Evolutionary conservation across 2,888 invertebrate species (phyloP).

Genomic region (Therioaphis trifolii): DNA sequence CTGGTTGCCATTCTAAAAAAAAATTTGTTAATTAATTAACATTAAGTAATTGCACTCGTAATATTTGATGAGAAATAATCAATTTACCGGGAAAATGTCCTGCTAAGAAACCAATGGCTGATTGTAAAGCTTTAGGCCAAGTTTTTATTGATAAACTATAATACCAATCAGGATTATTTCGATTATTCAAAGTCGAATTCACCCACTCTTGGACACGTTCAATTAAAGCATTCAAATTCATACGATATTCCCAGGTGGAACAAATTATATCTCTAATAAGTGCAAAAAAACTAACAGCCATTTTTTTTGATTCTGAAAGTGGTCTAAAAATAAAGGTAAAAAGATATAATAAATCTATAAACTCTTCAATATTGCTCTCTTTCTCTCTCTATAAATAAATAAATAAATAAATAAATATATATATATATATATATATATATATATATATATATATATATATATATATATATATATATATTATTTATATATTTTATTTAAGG

Average conservation of each 20-base stretch:
- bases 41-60: not conserved
- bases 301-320: conserved; percentile 77
- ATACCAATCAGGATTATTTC: conserved; percentile 73
- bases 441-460: not conserved
- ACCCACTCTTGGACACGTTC: conserved; percentile 80
- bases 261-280: conserved; percentile 88
- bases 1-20: conserved; percentile 74
- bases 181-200: conserved; percentile 80
- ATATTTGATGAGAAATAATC: not conserved
- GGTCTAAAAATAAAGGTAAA: conserved; percentile 66
- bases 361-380: too few relatives aligned
- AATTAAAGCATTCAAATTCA: conserved; percentile 81
- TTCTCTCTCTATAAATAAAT: too few relatives aligned
- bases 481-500: not conserved
- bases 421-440: not conserved
- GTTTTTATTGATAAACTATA: conserved; percentile 71
- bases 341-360: not conserved
- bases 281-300: conserved; percentile 87
- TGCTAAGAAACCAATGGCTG: conserved; percentile 85
- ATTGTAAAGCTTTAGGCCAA: conserved; percentile 80
- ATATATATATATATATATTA: too few relatives aligned
- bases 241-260: conserved; percentile 85
- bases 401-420: not conserved
- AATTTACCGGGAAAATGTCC: conserved; percentile 78
- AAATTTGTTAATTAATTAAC: not conserved